Base-by-base conservation (phyloP, 2,113 vertebrate genomes). In the Colinus virginianus region DNA sequence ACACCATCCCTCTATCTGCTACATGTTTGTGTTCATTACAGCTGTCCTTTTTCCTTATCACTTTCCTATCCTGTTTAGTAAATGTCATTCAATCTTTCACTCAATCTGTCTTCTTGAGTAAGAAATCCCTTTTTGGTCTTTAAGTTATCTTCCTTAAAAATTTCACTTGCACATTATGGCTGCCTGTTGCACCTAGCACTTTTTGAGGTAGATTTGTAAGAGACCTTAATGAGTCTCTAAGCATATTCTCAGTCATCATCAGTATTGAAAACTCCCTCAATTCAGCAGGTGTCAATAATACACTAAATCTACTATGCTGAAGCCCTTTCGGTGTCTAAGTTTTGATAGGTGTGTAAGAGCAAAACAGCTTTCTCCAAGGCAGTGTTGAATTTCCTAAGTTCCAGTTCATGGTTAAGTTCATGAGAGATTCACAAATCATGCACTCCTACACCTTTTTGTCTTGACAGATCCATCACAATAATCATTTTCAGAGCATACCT, bases 1-100 rank as follows among this genome's bases (percentile, higher is more conserved):
- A 89, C 93, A 94, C 81, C 81, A 86, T 88, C 84, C 38, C 58
- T 92, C 84, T 92, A 58, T 91, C 94, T 94, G 53, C 69, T 89
- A 87, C 84, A 93, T 80, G 58, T 89, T 94, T 95, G 80, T 88
- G 88, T 94, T 97, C 95, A 78, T 96, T 96, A 97, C 87, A 89
- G 82, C 92, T 95, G 94, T 89, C 93, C 94, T 53, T 94, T 96
- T 90, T 90, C 87, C 87, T 89, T 96, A 76, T 94, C 63, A 46
- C 85, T 91, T 96, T 91, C 87, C 78, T 93, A 64, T 95, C 76
- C 87, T 94, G 85, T 94, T 94, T 84, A 90, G 84, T 83, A 94
- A 90, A 90, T 95, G 88, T 91, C 94, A 94, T 86, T 94, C 92
- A 91, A 80, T 88, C 12, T 28, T 84, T 87, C 89, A 71, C 53